These are phyloP conservation scores for Monodelphis domestica DNA, from an alignment of 2,797 vertebrate species.

Conservation along the genomic window DNA sequence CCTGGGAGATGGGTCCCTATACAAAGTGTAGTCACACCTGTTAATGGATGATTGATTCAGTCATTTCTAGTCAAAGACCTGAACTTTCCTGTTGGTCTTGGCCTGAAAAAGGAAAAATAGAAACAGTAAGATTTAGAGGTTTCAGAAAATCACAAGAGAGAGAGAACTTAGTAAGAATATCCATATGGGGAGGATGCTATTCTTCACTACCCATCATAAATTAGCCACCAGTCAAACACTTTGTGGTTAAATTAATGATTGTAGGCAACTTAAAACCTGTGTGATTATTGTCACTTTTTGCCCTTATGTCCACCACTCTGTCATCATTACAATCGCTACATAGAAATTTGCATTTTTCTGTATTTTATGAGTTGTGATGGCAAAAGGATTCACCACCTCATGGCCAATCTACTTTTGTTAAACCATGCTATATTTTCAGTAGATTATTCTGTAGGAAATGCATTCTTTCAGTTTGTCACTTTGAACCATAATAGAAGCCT, in stretches of 20 bases:
- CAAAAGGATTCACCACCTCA: background rate
- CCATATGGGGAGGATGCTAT: background rate
- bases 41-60: background rate
- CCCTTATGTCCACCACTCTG: background rate
- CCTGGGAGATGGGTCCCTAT: background rate
- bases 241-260: background rate
- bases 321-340: background rate
- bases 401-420: background rate
- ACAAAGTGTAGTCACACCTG: background rate
- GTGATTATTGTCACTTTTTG: background rate
- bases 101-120: background rate
- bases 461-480: background rate
- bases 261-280: background rate
- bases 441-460: background rate
- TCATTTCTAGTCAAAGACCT: background rate
- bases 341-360: background rate
- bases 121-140: background rate
- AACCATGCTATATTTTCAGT: background rate
- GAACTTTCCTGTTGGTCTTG: background rate
- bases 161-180: background rate
- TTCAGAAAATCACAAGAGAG: background rate
- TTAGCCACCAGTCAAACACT: background rate
- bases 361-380: background rate
- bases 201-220: background rate
- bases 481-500: background rate